Evolutionary conservation across 1,140 invertebrate species (phyloP).

Genomic region (Pseudomyrmex concolor): DNA sequence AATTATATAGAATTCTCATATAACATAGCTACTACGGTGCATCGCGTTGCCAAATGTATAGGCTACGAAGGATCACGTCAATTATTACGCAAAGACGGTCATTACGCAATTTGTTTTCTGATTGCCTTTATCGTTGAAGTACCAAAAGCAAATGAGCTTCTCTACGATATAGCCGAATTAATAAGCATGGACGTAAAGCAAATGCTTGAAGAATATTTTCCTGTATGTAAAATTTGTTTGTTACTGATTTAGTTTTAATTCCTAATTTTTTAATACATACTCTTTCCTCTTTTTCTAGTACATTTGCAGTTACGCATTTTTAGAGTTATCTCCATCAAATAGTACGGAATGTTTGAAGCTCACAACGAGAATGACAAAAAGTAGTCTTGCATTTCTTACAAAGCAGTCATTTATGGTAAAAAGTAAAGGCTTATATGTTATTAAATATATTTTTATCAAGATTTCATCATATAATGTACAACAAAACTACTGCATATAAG

Average conservation of each 20-base stretch:
- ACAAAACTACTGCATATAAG: neutral
- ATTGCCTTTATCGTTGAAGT: constrained; percentile 86
- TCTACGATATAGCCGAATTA: constrained; percentile 87
- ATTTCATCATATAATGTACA: constrained; percentile 19
- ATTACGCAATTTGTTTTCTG: constrained; percentile 87
- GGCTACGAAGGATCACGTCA: constrained; percentile 87
- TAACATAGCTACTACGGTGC: constrained; percentile 84
- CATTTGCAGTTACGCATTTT: constrained; percentile 72
- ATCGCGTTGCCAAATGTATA: constrained; percentile 85
- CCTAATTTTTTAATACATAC: neutral
- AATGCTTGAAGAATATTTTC: constrained; percentile 74
- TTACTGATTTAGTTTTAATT: constrained; percentile 6
- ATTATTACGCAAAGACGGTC: constrained; percentile 86
- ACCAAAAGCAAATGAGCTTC: constrained; percentile 85
- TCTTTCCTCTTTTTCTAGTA: constrained; percentile 63
- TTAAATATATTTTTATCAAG: constrained; percentile 76
- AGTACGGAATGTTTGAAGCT: constrained; percentile 71
- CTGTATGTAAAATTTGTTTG: constrained; percentile 59
- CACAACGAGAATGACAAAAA: constrained; percentile 71
- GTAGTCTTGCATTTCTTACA: constrained; percentile 64
- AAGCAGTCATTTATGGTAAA: constrained; percentile 74
- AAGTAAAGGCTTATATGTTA: constrained; percentile 64
- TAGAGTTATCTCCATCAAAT: constrained; percentile 63
- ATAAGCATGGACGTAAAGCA: constrained; percentile 85
- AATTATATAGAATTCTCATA: constrained; percentile 85